Conservation (phyloP, 2,113 vertebrate genomes). For the Lamprologus lemairii region DNA sequence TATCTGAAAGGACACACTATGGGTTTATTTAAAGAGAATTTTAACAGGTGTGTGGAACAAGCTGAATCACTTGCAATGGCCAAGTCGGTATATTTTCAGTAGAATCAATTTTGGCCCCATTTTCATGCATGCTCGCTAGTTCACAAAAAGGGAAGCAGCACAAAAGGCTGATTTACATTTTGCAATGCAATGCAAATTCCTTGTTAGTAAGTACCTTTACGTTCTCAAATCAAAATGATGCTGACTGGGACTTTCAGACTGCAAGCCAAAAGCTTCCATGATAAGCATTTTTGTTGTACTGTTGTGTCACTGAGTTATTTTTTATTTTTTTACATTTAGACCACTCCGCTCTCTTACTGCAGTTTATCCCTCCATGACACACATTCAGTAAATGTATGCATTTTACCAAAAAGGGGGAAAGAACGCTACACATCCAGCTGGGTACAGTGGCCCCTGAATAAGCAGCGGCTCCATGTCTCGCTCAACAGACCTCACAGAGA, state of each 20-base stretch:
- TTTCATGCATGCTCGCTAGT: not conserved
- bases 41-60: not conserved
- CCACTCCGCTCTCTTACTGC: not conserved
- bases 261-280: slow-evolving; percentile 33
- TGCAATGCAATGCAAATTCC: slow-evolving; percentile 49
- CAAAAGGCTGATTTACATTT: slow-evolving; percentile 59
- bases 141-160: slow-evolving; percentile 12
- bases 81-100: not conserved
- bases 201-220: slow-evolving; percentile 56
- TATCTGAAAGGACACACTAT: not conserved
- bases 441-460: not conserved
- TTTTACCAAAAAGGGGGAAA: not conserved
- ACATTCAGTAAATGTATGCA: not conserved
- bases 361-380: not conserved
- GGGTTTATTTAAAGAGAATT: not conserved
- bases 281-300: slow-evolving; percentile 49
- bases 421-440: not conserved
- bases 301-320: slow-evolving; percentile 35
- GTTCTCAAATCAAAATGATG: slow-evolving; percentile 55
- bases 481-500: not conserved
- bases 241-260: slow-evolving; percentile 45
- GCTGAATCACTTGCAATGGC: not conserved
- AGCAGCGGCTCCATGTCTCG: not conserved
- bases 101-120: slow-evolving; percentile 8
- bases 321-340: not conserved